phyloP scores from a whole-genome alignment of 1,140 invertebrate species.

The Procambarus clarkii region DNA sequence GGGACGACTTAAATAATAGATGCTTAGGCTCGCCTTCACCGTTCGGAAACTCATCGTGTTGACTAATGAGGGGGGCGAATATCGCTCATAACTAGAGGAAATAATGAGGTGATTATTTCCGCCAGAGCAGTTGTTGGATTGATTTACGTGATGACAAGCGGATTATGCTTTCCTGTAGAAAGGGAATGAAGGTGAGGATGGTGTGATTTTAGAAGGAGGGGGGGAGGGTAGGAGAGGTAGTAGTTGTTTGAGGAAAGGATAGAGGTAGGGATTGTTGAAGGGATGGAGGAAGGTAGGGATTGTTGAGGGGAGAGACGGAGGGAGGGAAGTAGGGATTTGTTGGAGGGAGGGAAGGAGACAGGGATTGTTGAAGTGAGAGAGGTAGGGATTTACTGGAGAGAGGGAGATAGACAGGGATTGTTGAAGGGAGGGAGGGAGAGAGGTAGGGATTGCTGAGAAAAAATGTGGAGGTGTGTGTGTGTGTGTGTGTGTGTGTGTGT shows the following conservation, averaged over 20 bases:
- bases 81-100: neutral
- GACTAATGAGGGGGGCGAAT: neutral
- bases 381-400: too few species aligned
- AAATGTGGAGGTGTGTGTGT: too few species aligned
- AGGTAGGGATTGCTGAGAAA: too few species aligned
- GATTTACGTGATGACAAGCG: neutral
- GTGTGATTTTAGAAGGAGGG: neutral
- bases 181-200: neutral
- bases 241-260: neutral
- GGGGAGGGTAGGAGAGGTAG: too few species aligned
- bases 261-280: neutral
- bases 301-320: too few species aligned
- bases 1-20: neutral
- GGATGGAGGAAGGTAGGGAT: neutral
- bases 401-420: too few species aligned
- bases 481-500: too few species aligned
- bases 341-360: too few species aligned
- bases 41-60: neutral
- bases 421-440: too few species aligned
- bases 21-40: neutral
- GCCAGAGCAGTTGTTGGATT: neutral
- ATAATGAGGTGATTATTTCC: slow-evolving; percentile 14
- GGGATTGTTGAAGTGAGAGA: too few species aligned
- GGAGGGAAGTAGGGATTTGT: too few species aligned
- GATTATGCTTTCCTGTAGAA: neutral